phyloP scores from a whole-genome alignment of 2,888 invertebrate species.

The Gonocerus acuteangulatus region DNA sequence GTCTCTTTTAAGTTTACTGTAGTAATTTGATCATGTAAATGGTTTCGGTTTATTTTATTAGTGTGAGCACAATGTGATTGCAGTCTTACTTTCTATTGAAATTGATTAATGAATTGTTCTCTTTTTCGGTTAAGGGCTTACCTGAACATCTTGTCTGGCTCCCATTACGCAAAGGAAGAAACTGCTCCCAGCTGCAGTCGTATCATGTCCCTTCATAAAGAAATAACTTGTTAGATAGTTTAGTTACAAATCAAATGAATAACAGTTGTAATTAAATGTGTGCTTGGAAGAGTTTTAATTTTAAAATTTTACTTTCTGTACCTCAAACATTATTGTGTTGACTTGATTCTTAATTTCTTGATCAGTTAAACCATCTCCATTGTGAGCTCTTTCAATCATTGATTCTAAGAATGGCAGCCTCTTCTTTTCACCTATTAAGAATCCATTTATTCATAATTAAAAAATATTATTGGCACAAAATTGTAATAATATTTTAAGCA shows the following conservation, averaged over 20 bases:
- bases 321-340: conserved; percentile 84
- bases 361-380: conserved; percentile 63
- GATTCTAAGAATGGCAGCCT: conserved; percentile 82
- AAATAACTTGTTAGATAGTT: no score
- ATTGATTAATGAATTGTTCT: no score
- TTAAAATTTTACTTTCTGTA: no score
- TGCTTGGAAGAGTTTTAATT: background rate
- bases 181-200: conserved; percentile 77
- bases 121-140: no score
- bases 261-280: no score
- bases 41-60: no score
- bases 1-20: background rate
- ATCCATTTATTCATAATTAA: background rate
- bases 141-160: conserved; percentile 68
- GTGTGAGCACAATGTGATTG: no score
- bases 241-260: no score
- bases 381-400: conserved; percentile 75
- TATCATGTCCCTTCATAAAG: conserved; percentile 61
- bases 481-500: no score
- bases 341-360: conserved; percentile 79
- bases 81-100: no score
- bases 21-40: no score
- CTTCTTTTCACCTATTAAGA: conserved; percentile 59
- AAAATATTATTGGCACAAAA: background rate
- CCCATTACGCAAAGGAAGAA: conserved; percentile 79